Evolutionary conservation across 2,113 vertebrate species (phyloP), one percentile per base, ranked within the genome.

Genomic region (Crotophaga sulcirostris): DNA sequence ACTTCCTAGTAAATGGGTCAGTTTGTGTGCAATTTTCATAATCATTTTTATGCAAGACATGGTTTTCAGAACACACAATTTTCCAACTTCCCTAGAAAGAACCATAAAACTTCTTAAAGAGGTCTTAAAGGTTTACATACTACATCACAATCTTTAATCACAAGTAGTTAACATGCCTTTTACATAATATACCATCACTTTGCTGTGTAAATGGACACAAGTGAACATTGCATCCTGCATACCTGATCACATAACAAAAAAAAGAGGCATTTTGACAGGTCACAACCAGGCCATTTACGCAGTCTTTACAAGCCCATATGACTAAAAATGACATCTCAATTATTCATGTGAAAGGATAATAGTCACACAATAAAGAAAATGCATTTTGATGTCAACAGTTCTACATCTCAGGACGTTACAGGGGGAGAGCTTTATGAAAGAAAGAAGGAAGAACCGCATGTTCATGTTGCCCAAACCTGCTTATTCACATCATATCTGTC

Each of bases 361-460:
- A n/a, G 19, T 31, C 23, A 15, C 1, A 1, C 24, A 16, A 55
- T 56, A 59, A 42, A 78, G 13, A 77, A 94, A 58, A 84, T 34
- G 19, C 17, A 47, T 89, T 88, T 81, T 62, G 3, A 17, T 63
- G 56, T 81, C 69, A 70, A 38, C 49, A 59, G 10, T 89, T 75
- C 33, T 68, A 49, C 9, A 81, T 42, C 7, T 19, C 17, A 66
- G 19, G 26, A 9, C 18, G 25, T 56, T 83, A 52, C 2, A 52
- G 7, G 12, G 9, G 2, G 3, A 20, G 2, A 88, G 11, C 14
- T 26, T 68, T 28, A 47, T 16, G 4, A 73, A 16, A 44, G 52
- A 66, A 45, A 51, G 15, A 4, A 5, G 2, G 10, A 51, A 75
- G 16, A 83, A 79, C 2, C 2, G 0, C 1, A 3, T 15, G 75